A percentile compares a stretch with the other conserved stretches of the same genome.
phyloP scores from a whole-genome alignment of 30 jellyfish, hydroid and myxozoan genomes.

The Hydra vulgaris region DNA sequence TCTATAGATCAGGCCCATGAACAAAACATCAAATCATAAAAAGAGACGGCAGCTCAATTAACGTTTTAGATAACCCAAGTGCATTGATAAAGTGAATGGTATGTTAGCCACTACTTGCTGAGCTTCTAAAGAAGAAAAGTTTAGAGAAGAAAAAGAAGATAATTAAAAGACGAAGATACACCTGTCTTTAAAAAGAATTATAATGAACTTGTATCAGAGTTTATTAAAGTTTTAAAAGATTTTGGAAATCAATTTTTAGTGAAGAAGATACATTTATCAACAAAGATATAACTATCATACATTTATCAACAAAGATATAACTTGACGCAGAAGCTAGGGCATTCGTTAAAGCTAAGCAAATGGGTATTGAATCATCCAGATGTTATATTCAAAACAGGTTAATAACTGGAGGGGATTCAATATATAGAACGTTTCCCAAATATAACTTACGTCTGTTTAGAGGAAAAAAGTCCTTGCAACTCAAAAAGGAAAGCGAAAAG shows the following conservation, averaged over 20 bases:
- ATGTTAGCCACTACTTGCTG: slow-evolving; percentile 3
- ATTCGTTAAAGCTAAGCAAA: slow-evolving; percentile 2
- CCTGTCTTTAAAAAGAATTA: background rate
- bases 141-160: background rate
- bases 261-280: too few species aligned
- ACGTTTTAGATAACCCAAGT: too few species aligned
- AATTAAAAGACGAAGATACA: background rate
- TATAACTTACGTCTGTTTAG: slow-evolving; percentile 1
- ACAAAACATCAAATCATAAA: slow-evolving; percentile 1
- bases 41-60: background rate
- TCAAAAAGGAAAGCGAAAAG: slow-evolving; percentile 19
- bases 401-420: slow-evolving; percentile 6
- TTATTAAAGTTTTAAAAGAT: background rate
- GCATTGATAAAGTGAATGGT: slow-evolving; percentile 6
- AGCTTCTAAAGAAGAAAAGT: background rate
- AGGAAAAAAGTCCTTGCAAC: slow-evolving; percentile 16
- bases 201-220: too few species aligned
- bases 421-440: slow-evolving; percentile 1
- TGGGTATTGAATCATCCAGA: too few species aligned
- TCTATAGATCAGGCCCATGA: slow-evolving; percentile 2
- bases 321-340: slow-evolving; percentile 7
- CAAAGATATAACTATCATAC: background rate
- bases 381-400: background rate
- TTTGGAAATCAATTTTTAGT: slow-evolving; percentile 1
- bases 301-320: background rate